phyloP scores from a whole-genome alignment of 2,888 invertebrate genomes.

The Pachliopta kotzebuea region DNA sequence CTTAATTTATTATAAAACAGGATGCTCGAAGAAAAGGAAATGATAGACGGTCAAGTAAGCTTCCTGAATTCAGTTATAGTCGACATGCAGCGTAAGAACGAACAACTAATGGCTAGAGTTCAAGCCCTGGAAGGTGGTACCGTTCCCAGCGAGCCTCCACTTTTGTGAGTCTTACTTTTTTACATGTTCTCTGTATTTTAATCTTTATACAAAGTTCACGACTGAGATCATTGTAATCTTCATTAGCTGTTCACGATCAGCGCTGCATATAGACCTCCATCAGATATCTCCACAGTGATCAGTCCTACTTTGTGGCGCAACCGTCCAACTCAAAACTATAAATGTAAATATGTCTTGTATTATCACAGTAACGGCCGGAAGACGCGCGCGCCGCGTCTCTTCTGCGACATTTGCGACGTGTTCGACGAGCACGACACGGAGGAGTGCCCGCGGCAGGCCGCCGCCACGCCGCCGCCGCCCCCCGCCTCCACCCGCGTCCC shows the following conservation, averaged over 20 bases:
- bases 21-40: slow-evolving; percentile 81
- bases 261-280: neutral
- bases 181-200: neutral
- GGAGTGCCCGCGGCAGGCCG: slow-evolving; percentile 94
- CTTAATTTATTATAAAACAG: slow-evolving; percentile 36
- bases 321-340: too few relatives aligned
- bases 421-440: slow-evolving; percentile 99
- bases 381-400: slow-evolving; percentile 85
- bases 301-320: too few relatives aligned
- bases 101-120: slow-evolving; percentile 88
- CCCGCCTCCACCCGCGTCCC: slow-evolving; percentile 49
- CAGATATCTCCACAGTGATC: too few relatives aligned
- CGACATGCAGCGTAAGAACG: slow-evolving; percentile 96
- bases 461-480: slow-evolving; percentile 67
- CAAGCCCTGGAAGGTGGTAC: slow-evolving; percentile 88
- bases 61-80: slow-evolving; percentile 98
- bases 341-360: neutral
- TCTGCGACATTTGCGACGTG: slow-evolving; percentile 98
- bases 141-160: slow-evolving; percentile 45
- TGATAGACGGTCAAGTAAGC: slow-evolving; percentile 87
- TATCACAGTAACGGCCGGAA: slow-evolving; percentile 74
- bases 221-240: neutral
- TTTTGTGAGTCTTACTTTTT: slow-evolving; percentile 52
- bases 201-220: neutral
- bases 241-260: neutral